Evolutionary conservation across 2,797 vertebrate species (phyloP), one percentile per base, ranked within the genome.

Genomic region (Natrix natrix): DNA sequence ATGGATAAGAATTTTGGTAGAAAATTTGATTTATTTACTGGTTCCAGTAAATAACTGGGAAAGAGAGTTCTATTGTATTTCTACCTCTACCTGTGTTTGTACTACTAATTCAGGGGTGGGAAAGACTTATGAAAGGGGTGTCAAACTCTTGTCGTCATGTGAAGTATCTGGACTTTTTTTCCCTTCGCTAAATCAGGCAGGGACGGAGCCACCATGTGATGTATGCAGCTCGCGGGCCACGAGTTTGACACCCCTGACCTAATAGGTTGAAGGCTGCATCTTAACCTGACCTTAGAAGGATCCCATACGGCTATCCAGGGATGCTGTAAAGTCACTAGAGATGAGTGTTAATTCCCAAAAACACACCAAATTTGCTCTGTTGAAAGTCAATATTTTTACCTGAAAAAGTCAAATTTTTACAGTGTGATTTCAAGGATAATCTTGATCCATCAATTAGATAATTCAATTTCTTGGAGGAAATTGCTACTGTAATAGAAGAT

Each of bases 161-260:
- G 55, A 56, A 3, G 0, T 56, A 16, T 56, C 13, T 3, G 55
- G 13, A 56, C 55, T 56, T 56, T 56, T 56, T 16, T 0, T 0
- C 13, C 55, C 3, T 14, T 56, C 13, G 1, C 55, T 56, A 55
- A 56, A 56, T 13, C 13, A 4, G 14, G 55, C 14, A 4, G 14
- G 4, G 14, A 14, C 4, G 14, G 56, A 56, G 56, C 56, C 56
- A 56, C 4, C 56, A 56, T 1, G 1, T 56, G 14, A 56, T 4
- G 4, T 14, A 56, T 56, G 13, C 3, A 14, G 56, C 56, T 4
- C 56, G 4, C 14, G 1, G 13, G 1, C 4, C 1, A 14, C 3
- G 54, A 54, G 11, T 54, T 11, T 54, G 54, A 54, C 1, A 54
- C 54, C 54, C 54, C 54, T 11, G 26, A 63, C 16, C 22, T 63